Evolutionary conservation across 2,797 vertebrate genomes (phyloP), one percentile per base, ranked within the genome.

Genomic region (Darevskia mixta): DNA sequence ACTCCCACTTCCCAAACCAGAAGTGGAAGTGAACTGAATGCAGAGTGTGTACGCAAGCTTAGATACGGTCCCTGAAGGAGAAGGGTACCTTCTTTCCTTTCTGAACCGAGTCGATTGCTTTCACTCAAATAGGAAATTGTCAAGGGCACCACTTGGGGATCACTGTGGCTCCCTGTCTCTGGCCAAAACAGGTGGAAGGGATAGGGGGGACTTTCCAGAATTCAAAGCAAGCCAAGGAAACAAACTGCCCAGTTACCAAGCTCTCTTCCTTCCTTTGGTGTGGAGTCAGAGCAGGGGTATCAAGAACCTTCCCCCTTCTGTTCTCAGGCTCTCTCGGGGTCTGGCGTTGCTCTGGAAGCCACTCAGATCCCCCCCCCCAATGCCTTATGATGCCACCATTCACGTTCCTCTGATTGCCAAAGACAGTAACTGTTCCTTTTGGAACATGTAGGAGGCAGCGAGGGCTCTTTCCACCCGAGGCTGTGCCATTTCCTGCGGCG

Each of bases 401-500:
- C 90, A 2, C 83, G 49, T 67, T 83, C 58, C 77, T 90, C 69
- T 29, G 86, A 35, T 66, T 91, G 88, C 89, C 90, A 88, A 89
- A 69, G 88, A 79, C 3, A 61, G 27, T 45, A 80, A 86, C 49
- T 84, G 41, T 8, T 89, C 84, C 87, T 89, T 91, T 93, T 94
- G 92, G 87, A 89, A 1, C 87, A 11, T 81, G 20, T 88, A 86
- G 86, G 79, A 71, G 81, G 87, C 72, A 75, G 79, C 87, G 76
- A 80, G 90, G 25, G 71, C 38, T 81, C 81, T 79, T 79, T 86
- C 58, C 77, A 43, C 91, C 49, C 49, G 49, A 55, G 49, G 49
- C 49, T 55, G 49, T 55, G 49, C 49, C 13, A 49, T 55, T 55
- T 55, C 49, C 49, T 55, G 49, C 49, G 15, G 15, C 3, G 49